Evolutionary conservation across 2,888 invertebrate species (phyloP).

Genomic region (Trissolcus japonicus): DNA sequence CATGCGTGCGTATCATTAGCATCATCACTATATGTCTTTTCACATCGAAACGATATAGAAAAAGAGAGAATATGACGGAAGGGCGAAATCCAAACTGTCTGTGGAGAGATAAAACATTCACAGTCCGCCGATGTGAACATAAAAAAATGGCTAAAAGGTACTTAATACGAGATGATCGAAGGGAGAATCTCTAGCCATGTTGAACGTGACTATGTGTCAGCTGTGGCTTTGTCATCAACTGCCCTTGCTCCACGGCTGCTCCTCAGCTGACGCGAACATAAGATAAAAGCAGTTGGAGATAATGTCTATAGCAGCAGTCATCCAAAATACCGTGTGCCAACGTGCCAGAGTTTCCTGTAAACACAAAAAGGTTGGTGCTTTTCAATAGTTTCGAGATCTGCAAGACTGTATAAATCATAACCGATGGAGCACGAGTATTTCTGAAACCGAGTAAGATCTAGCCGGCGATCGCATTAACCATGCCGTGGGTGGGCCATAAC

Average conservation of each 20-base stretch:
- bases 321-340: slow-evolving; percentile 87
- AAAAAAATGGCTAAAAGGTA: slow-evolving; percentile 61
- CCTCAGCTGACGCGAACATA: slow-evolving; percentile 86
- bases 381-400: not conserved
- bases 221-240: slow-evolving; percentile 70
- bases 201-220: slow-evolving; percentile 61
- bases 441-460: not conserved
- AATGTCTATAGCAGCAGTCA: slow-evolving; percentile 87
- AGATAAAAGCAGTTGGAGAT: slow-evolving; percentile 86
- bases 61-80: not conserved
- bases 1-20: slow-evolving; percentile 5
- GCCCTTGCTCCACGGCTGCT: slow-evolving; percentile 81
- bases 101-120: too few relatives aligned
- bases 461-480: slow-evolving; percentile 20
- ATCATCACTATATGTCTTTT: slow-evolving; percentile 4
- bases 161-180: slow-evolving; percentile 67
- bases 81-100: not conserved
- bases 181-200: slow-evolving; percentile 63
- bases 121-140: not conserved
- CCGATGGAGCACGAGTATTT: not conserved
- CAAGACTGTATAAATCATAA: not conserved
- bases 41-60: not conserved
- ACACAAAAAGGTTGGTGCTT: slow-evolving; percentile 12
- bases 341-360: slow-evolving; percentile 84
- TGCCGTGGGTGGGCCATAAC: not conserved